Evolutionary conservation across 2,888 invertebrate species (phyloP).

Genomic region (Andrena flavipes): DNA sequence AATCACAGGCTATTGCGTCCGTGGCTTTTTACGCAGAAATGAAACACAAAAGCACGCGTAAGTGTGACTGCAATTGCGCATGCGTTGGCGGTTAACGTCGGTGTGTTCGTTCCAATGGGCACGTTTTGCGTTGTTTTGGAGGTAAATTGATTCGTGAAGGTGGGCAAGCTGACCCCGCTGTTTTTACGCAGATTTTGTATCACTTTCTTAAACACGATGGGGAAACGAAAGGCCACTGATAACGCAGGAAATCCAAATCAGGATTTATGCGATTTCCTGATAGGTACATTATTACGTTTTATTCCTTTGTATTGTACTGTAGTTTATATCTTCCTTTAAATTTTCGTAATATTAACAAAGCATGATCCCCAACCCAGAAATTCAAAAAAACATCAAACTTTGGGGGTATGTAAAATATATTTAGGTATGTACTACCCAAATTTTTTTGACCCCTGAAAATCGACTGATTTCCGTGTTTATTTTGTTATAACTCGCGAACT

Average conservation of each 20-base stretch:
- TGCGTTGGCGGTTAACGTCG: not conserved
- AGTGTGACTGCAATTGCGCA: no score
- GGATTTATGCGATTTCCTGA: conserved; percentile 88
- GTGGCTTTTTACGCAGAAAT: no score
- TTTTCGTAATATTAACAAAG: not conserved
- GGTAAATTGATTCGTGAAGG: conserved; percentile 12
- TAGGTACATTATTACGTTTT: conserved; percentile 79
- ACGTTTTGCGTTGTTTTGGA: not conserved
- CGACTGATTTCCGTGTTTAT: no score
- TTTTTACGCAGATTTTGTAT: not conserved
- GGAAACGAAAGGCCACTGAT: conserved; percentile 87
- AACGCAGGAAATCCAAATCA: conserved; percentile 86
- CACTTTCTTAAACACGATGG: conserved; percentile 84
- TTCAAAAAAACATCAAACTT: no score
- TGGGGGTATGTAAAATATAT: no score
- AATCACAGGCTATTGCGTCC: not conserved
- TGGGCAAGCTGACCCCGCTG: not conserved
- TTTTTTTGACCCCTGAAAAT: no score
- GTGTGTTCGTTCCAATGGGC: not conserved
- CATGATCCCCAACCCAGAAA: no score
- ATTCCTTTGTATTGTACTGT: not conserved
- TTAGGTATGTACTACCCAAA: no score
- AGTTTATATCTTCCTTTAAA: not conserved
- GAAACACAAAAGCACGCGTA: no score
- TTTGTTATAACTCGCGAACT: no score